Conservation (phyloP, 1,140 invertebrate genomes). For the Contarinia nasturtii region DNA sequence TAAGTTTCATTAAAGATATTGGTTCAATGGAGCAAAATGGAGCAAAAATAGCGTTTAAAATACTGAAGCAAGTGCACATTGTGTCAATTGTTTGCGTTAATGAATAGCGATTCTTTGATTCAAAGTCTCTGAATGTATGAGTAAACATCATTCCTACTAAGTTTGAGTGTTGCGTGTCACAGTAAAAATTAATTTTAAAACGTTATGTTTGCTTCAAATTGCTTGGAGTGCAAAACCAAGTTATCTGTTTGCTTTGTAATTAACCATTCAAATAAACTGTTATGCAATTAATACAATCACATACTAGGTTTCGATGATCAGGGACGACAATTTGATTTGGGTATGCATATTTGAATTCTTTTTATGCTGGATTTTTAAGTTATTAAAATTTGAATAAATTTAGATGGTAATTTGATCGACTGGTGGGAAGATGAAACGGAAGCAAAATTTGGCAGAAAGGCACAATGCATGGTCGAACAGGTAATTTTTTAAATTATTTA, state of each 20-base stretch:
- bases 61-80: too few relatives aligned
- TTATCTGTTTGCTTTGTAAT: constrained; percentile 54
- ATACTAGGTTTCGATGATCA: constrained; percentile 28
- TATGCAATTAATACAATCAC: constrained; percentile 53
- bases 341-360: neutral
- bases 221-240: too few relatives aligned
- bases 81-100: too few relatives aligned
- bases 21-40: too few relatives aligned
- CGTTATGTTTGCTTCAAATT: too few relatives aligned
- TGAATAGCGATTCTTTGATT: too few relatives aligned
- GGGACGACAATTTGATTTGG: constrained; percentile 65
- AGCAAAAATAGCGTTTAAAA: too few relatives aligned
- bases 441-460: constrained; percentile 26
- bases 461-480: constrained; percentile 75
- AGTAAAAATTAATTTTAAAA: too few relatives aligned
- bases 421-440: constrained; percentile 78
- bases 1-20: constrained; percentile 45
- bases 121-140: too few relatives aligned
- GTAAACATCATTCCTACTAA: too few relatives aligned
- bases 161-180: too few relatives aligned
- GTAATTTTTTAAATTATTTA: neutral
- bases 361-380: constrained; percentile 51
- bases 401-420: constrained; percentile 46
- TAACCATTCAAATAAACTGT: constrained; percentile 73
- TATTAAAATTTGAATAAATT: constrained; percentile 72